Evolutionary conservation across 64 coral and sea anemone genomes (phyloP).

Genomic region (Montipora cactus): DNA sequence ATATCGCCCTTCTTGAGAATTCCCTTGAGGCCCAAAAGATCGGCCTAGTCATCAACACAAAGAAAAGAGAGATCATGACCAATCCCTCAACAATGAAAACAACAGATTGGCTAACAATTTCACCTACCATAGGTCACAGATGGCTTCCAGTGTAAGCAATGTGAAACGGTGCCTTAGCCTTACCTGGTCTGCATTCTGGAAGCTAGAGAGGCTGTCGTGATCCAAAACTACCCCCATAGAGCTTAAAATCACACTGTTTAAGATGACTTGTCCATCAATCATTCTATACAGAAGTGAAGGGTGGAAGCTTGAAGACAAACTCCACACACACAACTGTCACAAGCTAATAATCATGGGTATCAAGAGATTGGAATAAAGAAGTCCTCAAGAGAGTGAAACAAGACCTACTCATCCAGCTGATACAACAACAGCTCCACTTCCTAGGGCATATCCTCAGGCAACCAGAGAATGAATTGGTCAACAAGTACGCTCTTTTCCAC

Average conservation of each 20-base stretch:
- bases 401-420: background rate
- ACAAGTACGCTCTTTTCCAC: background rate
- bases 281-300: background rate
- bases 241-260: background rate
- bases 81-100: background rate
- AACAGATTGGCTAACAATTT: background rate
- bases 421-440: background rate
- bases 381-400: background rate
- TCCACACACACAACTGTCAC: background rate
- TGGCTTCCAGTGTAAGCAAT: background rate
- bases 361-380: background rate
- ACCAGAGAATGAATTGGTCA: constrained; percentile 11
- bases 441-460: constrained; percentile 23
- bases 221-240: background rate
- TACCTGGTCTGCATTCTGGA: background rate
- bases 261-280: background rate
- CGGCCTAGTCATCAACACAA: background rate
- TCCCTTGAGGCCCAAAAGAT: background rate
- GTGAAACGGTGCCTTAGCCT: background rate
- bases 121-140: background rate
- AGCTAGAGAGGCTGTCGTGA: background rate
- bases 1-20: background rate
- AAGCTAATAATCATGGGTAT: background rate
- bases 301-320: background rate
- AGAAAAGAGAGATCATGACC: background rate